Percentiles rank a stretch among this genome's conserved stretches.
These are phyloP conservation scores for Irena cyanogastra DNA, from an alignment of 2,113 vertebrate species.

Conservation along the genomic window DNA sequence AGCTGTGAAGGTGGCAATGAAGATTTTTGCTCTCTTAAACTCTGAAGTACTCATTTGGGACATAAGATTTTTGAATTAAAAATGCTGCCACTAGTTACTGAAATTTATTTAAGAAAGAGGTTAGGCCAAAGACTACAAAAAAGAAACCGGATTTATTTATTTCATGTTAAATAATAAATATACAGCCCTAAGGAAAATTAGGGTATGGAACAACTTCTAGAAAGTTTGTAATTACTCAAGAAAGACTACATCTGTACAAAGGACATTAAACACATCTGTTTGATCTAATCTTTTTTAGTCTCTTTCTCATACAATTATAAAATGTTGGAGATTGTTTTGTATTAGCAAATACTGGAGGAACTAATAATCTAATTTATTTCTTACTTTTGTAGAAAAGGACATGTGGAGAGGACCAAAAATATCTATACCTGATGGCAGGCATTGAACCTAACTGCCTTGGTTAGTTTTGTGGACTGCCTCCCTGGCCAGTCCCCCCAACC, in stretches of 20 bases:
- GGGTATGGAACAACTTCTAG: background rate
- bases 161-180: background rate
- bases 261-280: background rate
- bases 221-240: background rate
- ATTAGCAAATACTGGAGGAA: too few relatives aligned
- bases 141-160: background rate
- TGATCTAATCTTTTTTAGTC: background rate
- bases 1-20: background rate
- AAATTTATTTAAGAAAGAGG: background rate
- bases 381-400: background rate
- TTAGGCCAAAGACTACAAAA: background rate
- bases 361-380: too few relatives aligned
- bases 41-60: background rate
- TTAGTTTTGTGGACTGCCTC: background rate
- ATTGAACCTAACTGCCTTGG: background rate
- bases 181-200: background rate
- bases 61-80: background rate
- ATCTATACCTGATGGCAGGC: background rate
- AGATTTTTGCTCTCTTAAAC: background rate
- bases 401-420: background rate
- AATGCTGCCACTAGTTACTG: background rate
- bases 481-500: accelerated
- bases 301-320: background rate
- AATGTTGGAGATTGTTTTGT: too few relatives aligned
- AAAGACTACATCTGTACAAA: background rate